A percentile compares a stretch with the other conserved stretches of the same genome.
phyloP scores from a whole-genome alignment of 2,113 vertebrate species.

The Microcebus murinus region DNA sequence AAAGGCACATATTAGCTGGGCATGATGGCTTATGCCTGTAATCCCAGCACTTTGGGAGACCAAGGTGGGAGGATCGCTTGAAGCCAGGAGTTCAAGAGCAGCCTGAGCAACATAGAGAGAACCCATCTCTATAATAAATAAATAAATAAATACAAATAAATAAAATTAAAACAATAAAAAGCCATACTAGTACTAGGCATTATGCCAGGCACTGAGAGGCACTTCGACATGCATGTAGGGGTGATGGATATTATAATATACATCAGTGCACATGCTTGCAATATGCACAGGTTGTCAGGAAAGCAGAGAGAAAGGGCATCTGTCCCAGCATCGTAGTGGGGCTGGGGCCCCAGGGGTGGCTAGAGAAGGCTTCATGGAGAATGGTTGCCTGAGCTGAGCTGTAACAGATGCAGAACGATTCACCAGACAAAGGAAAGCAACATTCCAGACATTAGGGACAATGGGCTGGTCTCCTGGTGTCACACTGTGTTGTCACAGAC shows the following conservation, averaged over 20 bases:
- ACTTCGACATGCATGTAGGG: not conserved
- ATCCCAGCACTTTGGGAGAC: too few species aligned
- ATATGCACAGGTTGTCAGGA: not conserved
- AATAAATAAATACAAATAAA: too few species aligned
- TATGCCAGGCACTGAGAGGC: not conserved
- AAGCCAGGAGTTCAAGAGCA: too few species aligned
- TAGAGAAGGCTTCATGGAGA: not conserved
- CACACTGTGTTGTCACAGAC: not conserved
- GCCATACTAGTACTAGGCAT: not conserved
- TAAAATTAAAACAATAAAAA: too few species aligned
- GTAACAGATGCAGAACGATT: not conserved
- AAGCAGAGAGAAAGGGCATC: not conserved
- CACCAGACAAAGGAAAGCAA: not conserved
- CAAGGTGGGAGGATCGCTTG: too few species aligned
- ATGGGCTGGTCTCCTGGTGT: not conserved
- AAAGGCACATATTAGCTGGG: not conserved
- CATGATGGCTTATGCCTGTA: too few species aligned
- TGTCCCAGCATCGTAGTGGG: not conserved
- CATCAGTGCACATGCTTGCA: not conserved
- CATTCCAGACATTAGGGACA: not conserved
- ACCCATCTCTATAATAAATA: too few species aligned
- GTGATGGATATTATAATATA: not conserved
- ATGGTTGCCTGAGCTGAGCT: not conserved
- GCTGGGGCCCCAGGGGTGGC: accelerated
- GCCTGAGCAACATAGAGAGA: too few species aligned